Evolutionary conservation across 2,888 invertebrate species (phyloP), one percentile per base, ranked within the genome.

Genomic region (Sinodicranocentrus sp.): DNA sequence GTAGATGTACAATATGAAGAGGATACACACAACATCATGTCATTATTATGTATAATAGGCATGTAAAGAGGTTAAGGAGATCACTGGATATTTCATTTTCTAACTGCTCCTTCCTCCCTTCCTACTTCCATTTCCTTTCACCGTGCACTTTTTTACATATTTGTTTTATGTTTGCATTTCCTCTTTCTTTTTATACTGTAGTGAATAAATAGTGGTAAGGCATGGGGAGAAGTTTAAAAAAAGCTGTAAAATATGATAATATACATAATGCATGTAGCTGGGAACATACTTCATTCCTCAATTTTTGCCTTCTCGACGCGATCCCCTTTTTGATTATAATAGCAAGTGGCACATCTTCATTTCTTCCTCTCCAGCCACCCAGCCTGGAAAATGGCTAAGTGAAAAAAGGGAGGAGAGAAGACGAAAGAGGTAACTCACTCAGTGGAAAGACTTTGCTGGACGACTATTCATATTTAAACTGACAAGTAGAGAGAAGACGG

Each of bases 401-500:
- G 67, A 67, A 44, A 54, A 43, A 25, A 39, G 33, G 52, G 26
- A 71, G 71, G 39, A 71, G 33, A 48, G 8, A 19, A 71, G 70
- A 54, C 28, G 5, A 1, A 52, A 21, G 57, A 59, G 28, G 65
- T 71, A 79, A 63, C 61, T 61, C 54, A 44, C 59, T 68, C 68
- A 57, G 61, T 26, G 17, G 48, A 44, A 28, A 68, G 26, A 52
- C 28, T 52, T 61, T 79, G 61, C 71, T 65, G 59, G 48, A 68
- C 82, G 48, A 76, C 72, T 71, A 65, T 48, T 83, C 83, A 83
- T 77, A 83, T 77, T 77, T 77, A 77, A 83, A 77, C 67, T 77
- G 83, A 77, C 83, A 83, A 59, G 63, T 63, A 54, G 52, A 44
- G 68, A 82, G 71, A 76, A 44, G 70, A 44, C 21, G 8, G 39